Conservation (phyloP, 1,140 invertebrate species). For the Drusus annulatus region DNA sequence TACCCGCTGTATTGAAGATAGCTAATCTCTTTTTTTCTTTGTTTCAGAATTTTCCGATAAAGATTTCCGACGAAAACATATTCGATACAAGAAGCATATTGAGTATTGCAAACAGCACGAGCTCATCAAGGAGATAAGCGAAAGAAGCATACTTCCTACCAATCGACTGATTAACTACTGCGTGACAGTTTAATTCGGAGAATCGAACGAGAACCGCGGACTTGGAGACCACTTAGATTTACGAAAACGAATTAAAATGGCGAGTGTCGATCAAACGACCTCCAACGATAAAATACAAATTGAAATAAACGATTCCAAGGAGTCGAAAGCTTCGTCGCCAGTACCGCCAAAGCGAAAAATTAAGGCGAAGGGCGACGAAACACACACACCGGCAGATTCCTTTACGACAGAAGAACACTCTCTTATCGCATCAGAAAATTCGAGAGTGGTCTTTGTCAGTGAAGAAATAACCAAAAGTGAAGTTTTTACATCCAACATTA, state of each 20-base stretch:
- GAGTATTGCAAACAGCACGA: neutral
- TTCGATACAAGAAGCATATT: neutral
- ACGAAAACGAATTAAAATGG: constrained; percentile 49
- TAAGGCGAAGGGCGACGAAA: constrained; percentile 22
- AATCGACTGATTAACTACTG: neutral
- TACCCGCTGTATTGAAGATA: too few relatives aligned
- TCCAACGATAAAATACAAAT: constrained; percentile 41
- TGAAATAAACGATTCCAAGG: constrained; percentile 13
- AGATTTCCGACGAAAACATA: neutral
- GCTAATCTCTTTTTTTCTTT: neutral
- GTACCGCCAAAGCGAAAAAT: constrained; percentile 35
- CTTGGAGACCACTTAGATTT: constrained; percentile 48
- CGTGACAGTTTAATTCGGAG: neutral
- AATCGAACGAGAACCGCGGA: constrained; percentile 51
- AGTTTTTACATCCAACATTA: constrained; percentile 24
- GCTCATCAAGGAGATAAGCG: neutral
- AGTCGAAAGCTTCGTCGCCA: constrained; percentile 19
- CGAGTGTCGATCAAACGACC: constrained; percentile 39
- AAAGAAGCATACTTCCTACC: neutral
- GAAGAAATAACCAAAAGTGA: constrained; percentile 31
- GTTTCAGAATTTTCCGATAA: constrained; percentile 23
- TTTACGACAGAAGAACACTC: neutral
- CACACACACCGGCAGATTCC: neutral
- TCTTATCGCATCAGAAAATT: neutral
- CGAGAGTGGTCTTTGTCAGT: constrained; percentile 30